Percentiles rank a stretch among this genome's conserved stretches.
Evolutionary conservation across 2,113 vertebrate genomes (phyloP).

Genomic region (Trinectes maculatus): DNA sequence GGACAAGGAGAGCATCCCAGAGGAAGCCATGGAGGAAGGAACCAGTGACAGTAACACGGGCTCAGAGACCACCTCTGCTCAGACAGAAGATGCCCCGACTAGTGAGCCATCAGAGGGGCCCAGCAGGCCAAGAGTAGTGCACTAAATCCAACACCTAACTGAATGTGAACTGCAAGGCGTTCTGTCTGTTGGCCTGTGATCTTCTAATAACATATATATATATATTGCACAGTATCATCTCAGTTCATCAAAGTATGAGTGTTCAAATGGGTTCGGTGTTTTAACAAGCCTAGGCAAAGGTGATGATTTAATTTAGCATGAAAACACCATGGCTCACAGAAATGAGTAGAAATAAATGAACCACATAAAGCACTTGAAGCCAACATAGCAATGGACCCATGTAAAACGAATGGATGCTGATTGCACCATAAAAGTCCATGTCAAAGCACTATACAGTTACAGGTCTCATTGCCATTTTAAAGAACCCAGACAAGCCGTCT

Average conservation of each 20-base stretch:
- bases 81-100: slow-evolving; percentile 68
- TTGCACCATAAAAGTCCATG: slow-evolving; percentile 19
- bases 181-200: neutral
- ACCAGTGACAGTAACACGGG: slow-evolving; percentile 82
- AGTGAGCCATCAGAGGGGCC: slow-evolving; percentile 68
- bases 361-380: slow-evolving; percentile 51
- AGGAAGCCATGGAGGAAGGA: slow-evolving; percentile 77
- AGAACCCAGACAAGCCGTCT: slow-evolving; percentile 34
- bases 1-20: slow-evolving; percentile 77
- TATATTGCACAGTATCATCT: slow-evolving; percentile 64
- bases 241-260: slow-evolving; percentile 47
- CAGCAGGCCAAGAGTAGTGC: slow-evolving; percentile 51
- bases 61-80: slow-evolving; percentile 78
- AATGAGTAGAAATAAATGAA: neutral
- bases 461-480: slow-evolving; percentile 21
- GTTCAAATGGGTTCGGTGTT: slow-evolving; percentile 22
- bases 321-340: slow-evolving; percentile 22
- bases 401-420: slow-evolving; percentile 31
- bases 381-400: slow-evolving; percentile 36
- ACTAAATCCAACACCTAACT: slow-evolving; percentile 49
- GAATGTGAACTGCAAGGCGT: slow-evolving; percentile 27
- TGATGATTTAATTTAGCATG: slow-evolving; percentile 1
- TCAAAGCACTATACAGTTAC: slow-evolving; percentile 47
- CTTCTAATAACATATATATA: slow-evolving; percentile 40
- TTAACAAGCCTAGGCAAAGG: slow-evolving; percentile 18